These are phyloP conservation scores for Trichopoda pennipes DNA, from an alignment of 2,888 invertebrate genomes.

Conservation along the genomic window DNA sequence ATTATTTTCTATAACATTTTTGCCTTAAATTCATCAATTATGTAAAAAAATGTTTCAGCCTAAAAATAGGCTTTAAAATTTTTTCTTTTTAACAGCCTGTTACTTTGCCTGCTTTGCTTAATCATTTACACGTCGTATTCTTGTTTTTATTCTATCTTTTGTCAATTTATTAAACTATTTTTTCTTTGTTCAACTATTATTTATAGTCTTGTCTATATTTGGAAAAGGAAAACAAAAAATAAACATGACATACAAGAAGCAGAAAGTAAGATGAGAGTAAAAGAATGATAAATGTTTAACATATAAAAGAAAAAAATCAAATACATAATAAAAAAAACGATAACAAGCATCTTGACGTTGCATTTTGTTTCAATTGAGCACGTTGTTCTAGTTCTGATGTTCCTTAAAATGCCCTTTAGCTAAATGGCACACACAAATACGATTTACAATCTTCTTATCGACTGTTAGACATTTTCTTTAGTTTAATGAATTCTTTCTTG, in stretches of 20 bases:
- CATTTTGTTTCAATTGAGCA: conserved; percentile 61
- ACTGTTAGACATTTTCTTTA: conserved; percentile 28
- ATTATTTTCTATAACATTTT: no score
- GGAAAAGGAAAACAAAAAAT: background rate
- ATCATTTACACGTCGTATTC: no score
- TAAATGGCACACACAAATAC: conserved; percentile 44
- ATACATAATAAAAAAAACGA: conserved; percentile 5
- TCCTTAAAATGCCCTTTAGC: conserved; percentile 51
- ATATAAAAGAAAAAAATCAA: no score
- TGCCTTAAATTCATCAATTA: no score
- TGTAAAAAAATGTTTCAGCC: background rate
- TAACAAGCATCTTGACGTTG: conserved; percentile 27
- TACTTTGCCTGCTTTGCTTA: background rate
- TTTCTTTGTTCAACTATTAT: background rate
- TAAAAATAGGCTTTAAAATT: conserved; percentile 26
- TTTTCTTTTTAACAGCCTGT: background rate
- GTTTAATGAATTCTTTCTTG: conserved; percentile 31
- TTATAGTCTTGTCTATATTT: conserved; percentile 5
- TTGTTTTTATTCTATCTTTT: background rate
- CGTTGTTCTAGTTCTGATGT: conserved; percentile 64
- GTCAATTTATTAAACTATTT: background rate
- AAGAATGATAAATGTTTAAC: conserved; percentile 1
- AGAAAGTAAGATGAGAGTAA: conserved; percentile 36
- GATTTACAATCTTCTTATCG: background rate
- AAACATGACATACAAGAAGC: conserved; percentile 23